phyloP scores from a whole-genome alignment of 1,140 invertebrate genomes.

The Zaprionus inermis region DNA sequence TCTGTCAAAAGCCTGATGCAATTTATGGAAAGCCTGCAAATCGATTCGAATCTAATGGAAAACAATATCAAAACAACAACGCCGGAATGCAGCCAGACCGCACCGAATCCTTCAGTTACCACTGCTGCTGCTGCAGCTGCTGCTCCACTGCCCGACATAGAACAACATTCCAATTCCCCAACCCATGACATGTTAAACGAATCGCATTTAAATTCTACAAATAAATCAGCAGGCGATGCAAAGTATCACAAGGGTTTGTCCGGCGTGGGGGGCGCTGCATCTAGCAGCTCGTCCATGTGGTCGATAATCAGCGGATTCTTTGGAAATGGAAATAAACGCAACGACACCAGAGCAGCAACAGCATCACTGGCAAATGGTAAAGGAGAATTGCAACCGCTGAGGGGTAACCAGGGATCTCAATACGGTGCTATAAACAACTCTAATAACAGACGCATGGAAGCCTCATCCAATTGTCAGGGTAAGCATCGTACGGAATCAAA shows the following conservation, averaged over 20 bases:
- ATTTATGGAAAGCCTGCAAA: slow-evolving; percentile 17
- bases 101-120: not conserved
- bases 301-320: slow-evolving; percentile 21
- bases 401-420: not conserved
- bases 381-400: slow-evolving; percentile 15
- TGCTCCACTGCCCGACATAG: not conserved
- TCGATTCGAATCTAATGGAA: slow-evolving; percentile 1
- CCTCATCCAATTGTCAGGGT: not conserved
- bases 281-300: slow-evolving; percentile 20
- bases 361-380: too few species aligned
- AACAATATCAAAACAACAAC: not conserved
- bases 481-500: slow-evolving; percentile 5
- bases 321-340: not conserved
- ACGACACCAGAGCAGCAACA: not conserved
- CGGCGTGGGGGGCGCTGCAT: not conserved
- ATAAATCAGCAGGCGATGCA: slow-evolving; percentile 55
- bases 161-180: not conserved
- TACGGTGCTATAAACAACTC: slow-evolving; percentile 10
- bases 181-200: slow-evolving; percentile 43
- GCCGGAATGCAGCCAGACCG: not conserved
- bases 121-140: not conserved
- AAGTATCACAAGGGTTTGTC: slow-evolving; percentile 37
- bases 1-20: slow-evolving; percentile 2
- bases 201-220: slow-evolving; percentile 41
- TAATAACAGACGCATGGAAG: not conserved